Percentiles rank a stretch among this genome's conserved stretches.
Evolutionary conservation across 2,888 invertebrate species (phyloP).

Genomic region (Amitus sp.): DNA sequence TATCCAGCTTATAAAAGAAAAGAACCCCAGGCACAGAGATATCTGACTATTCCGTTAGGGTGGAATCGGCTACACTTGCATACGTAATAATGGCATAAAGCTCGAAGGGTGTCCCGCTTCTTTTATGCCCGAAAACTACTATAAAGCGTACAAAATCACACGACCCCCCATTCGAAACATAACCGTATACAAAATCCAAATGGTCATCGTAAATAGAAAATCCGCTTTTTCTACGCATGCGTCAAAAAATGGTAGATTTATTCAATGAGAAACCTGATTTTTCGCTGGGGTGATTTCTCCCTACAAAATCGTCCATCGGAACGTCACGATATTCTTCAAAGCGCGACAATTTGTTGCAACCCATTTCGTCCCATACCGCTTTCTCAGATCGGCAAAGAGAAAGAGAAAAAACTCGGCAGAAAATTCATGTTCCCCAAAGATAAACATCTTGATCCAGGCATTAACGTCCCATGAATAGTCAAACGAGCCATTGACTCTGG

Average conservation of each 20-base stretch:
- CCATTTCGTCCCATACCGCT: no score
- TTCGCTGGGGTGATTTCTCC: slow-evolving; percentile 38
- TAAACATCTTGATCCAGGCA: not conserved
- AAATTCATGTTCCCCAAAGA: not conserved
- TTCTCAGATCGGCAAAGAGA: no score
- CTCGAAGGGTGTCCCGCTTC: slow-evolving; percentile 54
- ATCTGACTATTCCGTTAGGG: slow-evolving; percentile 46
- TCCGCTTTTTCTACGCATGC: slow-evolving; percentile 51
- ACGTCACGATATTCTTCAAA: slow-evolving; percentile 30
- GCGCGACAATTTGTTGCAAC: not conserved
- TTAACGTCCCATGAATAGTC: slow-evolving; percentile 18
- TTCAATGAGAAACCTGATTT: slow-evolving; percentile 40
- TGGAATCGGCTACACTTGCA: slow-evolving; percentile 55
- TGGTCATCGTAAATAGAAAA: slow-evolving; percentile 63
- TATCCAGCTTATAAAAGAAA: slow-evolving; percentile 33
- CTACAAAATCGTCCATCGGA: slow-evolving; percentile 10
- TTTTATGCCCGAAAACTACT: slow-evolving; percentile 56
- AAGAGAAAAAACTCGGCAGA: not conserved
- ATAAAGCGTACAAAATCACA: slow-evolving; percentile 57
- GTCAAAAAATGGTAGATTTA: slow-evolving; percentile 51
- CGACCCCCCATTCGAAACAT: slow-evolving; percentile 39
- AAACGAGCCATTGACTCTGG: slow-evolving; percentile 52
- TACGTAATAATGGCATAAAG: slow-evolving; percentile 60
- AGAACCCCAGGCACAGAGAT: slow-evolving; percentile 42
- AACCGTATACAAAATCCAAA: slow-evolving; percentile 54